Evolutionary conservation across 2,888 invertebrate genomes (phyloP).

Genomic region (Esperia sulphurella): DNA sequence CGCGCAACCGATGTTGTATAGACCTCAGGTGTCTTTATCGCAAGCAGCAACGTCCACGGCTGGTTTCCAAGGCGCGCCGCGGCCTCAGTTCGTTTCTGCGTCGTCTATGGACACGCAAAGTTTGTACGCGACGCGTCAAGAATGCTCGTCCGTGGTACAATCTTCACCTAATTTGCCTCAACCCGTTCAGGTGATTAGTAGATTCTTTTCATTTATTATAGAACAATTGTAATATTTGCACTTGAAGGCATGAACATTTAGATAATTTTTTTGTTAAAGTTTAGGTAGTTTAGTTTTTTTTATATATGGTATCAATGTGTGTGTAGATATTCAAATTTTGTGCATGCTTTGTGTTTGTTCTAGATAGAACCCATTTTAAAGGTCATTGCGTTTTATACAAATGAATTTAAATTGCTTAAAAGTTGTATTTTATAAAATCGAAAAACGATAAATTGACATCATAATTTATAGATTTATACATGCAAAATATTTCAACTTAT

Average conservation of each 20-base stretch:
- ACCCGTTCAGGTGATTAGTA: slow-evolving; percentile 40
- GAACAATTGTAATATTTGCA: slow-evolving; percentile 3
- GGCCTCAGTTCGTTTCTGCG: slow-evolving; percentile 39
- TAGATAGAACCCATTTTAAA: neutral
- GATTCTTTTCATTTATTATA: slow-evolving; percentile 4
- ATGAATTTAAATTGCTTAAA: too few species aligned
- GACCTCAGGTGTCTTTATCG: slow-evolving; percentile 40
- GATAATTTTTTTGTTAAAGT: neutral
- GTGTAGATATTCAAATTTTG: slow-evolving; percentile 8
- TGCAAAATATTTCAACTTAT: too few species aligned
- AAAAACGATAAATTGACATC: too few species aligned
- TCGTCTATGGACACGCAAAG: slow-evolving; percentile 35
- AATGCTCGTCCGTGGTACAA: slow-evolving; percentile 33
- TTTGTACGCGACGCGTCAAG: slow-evolving; percentile 46
- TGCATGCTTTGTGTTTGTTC: slow-evolving; percentile 6
- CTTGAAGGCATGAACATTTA: slow-evolving; percentile 6
- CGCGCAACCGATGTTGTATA: slow-evolving; percentile 51
- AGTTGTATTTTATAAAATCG: too few species aligned
- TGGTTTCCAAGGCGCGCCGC: slow-evolving; percentile 21
- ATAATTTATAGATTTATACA: too few species aligned
- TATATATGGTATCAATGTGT: neutral
- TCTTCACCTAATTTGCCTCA: slow-evolving; percentile 8
- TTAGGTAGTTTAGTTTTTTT: neutral
- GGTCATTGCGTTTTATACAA: too few species aligned
- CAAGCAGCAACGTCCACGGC: slow-evolving; percentile 39